Evolutionary conservation across 2,888 invertebrate genomes (phyloP).

Genomic region (Eupeodes luniger): DNA sequence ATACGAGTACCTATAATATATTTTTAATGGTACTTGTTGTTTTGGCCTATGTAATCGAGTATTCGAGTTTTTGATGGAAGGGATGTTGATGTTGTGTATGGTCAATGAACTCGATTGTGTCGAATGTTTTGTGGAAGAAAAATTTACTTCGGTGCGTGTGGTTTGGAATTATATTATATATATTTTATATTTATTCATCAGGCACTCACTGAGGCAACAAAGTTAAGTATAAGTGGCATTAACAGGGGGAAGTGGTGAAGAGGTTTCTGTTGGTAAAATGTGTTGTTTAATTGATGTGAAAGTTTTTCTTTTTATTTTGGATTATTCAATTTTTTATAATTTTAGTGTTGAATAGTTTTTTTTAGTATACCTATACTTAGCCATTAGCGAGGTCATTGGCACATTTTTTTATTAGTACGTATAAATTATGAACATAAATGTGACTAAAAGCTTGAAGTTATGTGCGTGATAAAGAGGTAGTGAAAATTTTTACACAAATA

Average conservation of each 20-base stretch:
- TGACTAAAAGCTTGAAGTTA: too few relatives aligned
- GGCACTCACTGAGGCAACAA: conserved; percentile 10
- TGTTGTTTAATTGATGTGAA: conserved; percentile 16
- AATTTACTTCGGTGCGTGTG: not conserved
- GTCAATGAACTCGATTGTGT: conserved; percentile 55
- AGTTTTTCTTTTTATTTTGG: conserved; percentile 10
- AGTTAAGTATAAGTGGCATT: not conserved
- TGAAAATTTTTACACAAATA: too few relatives aligned
- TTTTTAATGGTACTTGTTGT: conserved; percentile 67
- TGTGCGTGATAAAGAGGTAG: too few relatives aligned
- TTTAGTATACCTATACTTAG: not conserved
- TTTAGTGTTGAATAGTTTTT: not conserved
- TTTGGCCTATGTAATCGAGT: conserved; percentile 49
- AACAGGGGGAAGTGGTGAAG: not conserved
- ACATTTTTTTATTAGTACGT: not conserved
- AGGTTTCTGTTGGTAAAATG: not conserved
- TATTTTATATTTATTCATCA: conserved; percentile 8
- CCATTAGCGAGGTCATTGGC: conserved; percentile 11
- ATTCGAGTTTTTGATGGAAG: not conserved
- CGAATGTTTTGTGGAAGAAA: conserved; percentile 41
- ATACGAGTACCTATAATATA: not conserved
- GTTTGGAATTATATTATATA: not conserved
- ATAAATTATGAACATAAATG: not conserved
- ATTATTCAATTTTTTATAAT: not conserved
- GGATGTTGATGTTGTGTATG: conserved; percentile 7